phyloP scores from a whole-genome alignment of 2,113 vertebrate species.

The Eulemur macaco region DNA sequence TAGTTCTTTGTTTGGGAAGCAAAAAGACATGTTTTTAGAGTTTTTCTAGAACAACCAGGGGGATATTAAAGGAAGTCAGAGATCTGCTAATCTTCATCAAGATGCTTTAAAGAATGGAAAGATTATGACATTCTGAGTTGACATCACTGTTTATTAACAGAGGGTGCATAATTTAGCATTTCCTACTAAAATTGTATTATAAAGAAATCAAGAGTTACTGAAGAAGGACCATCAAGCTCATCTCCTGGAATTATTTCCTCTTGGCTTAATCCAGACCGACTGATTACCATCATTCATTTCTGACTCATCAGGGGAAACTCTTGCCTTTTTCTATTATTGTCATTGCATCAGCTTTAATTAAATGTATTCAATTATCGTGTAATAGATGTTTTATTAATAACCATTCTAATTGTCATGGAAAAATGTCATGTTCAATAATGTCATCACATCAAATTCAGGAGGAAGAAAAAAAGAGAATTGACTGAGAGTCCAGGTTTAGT shows the following conservation, averaged over 20 bases:
- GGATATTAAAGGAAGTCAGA: slow-evolving; percentile 7
- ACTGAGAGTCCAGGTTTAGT: not conserved
- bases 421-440: slow-evolving; percentile 49
- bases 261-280: not conserved
- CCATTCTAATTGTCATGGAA: slow-evolving; percentile 43
- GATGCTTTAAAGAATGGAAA: not conserved
- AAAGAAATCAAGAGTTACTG: slow-evolving; percentile 3
- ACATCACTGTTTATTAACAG: slow-evolving; percentile 29
- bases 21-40: not conserved
- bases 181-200: slow-evolving; percentile 25
- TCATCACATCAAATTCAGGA: slow-evolving; percentile 3
- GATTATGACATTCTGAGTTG: not conserved
- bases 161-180: not conserved
- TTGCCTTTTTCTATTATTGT: slow-evolving; percentile 60
- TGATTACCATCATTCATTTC: slow-evolving; percentile 38
- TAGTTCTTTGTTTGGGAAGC: not conserved
- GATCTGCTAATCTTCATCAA: not conserved
- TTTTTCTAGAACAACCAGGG: not conserved
- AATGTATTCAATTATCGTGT: slow-evolving; percentile 45
- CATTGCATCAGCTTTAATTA: slow-evolving; percentile 54
- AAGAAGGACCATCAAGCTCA: not conserved
- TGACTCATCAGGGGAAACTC: not conserved
- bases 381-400: slow-evolving; percentile 72
- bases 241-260: slow-evolving; percentile 8
- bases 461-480: not conserved